Base-by-base conservation (phyloP, 2,113 vertebrate genomes). In the Aplodontia rufa region DNA sequence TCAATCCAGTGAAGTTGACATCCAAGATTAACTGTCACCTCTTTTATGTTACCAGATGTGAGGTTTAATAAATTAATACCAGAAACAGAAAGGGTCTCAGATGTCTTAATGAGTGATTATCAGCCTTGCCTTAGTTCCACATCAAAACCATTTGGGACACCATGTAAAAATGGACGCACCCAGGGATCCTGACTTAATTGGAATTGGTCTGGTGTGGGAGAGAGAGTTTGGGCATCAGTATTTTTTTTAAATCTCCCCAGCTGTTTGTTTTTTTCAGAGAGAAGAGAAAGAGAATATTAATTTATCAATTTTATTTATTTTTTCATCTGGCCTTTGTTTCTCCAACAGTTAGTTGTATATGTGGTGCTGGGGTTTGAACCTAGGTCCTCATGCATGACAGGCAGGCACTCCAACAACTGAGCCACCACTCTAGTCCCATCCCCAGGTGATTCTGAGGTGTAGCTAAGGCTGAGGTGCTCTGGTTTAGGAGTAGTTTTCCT, bases 61-160 rank as follows among this genome's bases (percentile, higher is more conserved):
- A 90, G 13, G 35, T 51, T 95, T 5, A 64, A 68, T 72, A 87
- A 94, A 76, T 51, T 87, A 88, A 58, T 72, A 82, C 86, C 60
- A 69, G 47, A 81, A 8, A 4, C 74, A 78, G 6, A 82, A 62
- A 86, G 58, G 51, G 40, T 75, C 40, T 95, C 76, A 76, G 37
- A 53, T 82, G 53, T 92, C 75, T 88, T 78, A 78, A 86, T 40
- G 68, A 86, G 17, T 68, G 20, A 81, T 82, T 91, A 32, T 89
- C 40, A 82, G 47, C 42, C 49, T 93, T 82, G 49, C 62, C 35
- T 78, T 66, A 72, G 55, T 7, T 90, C 20, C 42, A 79, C 45
- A 64, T 78, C 83, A 60, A 79, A 92, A 79, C 76, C 69, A 89
- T 32, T n/a, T 40, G 83, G 80, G 42, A 72, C 7, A 64, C 13